Evolutionary conservation across 2,888 invertebrate genomes (phyloP).

Genomic region (Drosophila anomelani): DNA sequence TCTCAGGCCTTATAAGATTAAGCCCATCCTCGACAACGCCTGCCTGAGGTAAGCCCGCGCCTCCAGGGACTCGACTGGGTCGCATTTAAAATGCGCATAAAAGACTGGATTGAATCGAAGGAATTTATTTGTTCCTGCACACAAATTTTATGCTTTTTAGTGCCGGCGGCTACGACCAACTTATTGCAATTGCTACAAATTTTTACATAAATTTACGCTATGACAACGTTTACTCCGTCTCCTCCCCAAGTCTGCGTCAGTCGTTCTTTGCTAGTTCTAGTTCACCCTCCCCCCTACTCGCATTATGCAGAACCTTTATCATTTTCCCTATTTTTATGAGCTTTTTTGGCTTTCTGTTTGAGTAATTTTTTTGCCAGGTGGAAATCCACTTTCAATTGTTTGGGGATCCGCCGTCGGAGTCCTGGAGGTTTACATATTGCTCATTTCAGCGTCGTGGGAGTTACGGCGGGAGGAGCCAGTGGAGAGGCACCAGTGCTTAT

Average conservation of each 20-base stretch:
- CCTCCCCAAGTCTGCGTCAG: not conserved
- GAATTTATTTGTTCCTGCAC: conserved; percentile 74
- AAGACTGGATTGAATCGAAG: conserved; percentile 19
- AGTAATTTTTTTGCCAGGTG: conserved; percentile 68
- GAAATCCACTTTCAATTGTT: conserved; percentile 83
- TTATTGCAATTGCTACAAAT: conserved; percentile 77
- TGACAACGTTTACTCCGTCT: conserved; percentile 46
- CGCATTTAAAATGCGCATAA: conserved; percentile 34
- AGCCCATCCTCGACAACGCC: not conserved
- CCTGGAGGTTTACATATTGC: conserved; percentile 74
- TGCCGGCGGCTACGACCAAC: conserved; percentile 50
- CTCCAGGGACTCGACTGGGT: not conserved
- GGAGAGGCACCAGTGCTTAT: conserved; percentile 44
- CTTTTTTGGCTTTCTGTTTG: conserved; percentile 59
- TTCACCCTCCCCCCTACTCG: conserved; percentile 14
- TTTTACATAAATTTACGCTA: conserved; percentile 81
- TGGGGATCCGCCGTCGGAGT: conserved; percentile 70
- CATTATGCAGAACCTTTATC: conserved; percentile 44
- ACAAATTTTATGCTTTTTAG: conserved; percentile 40
- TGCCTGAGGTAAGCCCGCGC: conserved; percentile 4
- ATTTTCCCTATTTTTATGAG: conserved; percentile 62
- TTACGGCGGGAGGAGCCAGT: conserved; percentile 3
- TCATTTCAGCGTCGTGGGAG: conserved; percentile 54
- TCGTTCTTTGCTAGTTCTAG: conserved; percentile 13
- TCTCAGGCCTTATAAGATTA: conserved; percentile 26